A percentile compares a stretch with the other conserved stretches of the same genome.
Evolutionary conservation across 2,797 vertebrate species (phyloP).

Genomic region (Gymnoscopelus braueri): DNA sequence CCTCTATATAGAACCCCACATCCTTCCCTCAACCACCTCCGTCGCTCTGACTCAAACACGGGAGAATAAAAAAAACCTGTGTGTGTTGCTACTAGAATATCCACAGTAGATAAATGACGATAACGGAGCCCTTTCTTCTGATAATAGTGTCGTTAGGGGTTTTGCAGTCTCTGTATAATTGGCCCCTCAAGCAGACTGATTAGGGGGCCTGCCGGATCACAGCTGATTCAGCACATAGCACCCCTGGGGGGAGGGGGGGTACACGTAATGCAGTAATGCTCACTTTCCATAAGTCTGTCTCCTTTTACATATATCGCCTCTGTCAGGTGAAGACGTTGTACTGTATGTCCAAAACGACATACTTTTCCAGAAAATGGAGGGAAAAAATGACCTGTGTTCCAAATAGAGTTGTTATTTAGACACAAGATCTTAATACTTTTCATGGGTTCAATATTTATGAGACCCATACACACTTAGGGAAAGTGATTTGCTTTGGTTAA

Average conservation of each 20-base stretch:
- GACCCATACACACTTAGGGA: too few species aligned
- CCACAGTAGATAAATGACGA: slow-evolving; percentile 45
- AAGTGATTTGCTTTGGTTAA: too few species aligned
- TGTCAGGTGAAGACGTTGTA: background rate
- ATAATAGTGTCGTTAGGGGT: slow-evolving; percentile 66
- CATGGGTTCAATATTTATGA: too few species aligned
- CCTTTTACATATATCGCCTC: background rate
- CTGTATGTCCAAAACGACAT: background rate
- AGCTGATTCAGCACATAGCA: slow-evolving; percentile 34
- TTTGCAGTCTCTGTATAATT: slow-evolving; percentile 59
- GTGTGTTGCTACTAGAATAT: slow-evolving; percentile 32
- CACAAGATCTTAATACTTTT: too few species aligned
- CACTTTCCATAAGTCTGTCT: background rate
- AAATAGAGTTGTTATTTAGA: too few species aligned
- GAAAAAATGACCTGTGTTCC: too few species aligned
- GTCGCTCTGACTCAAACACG: slow-evolving; percentile 20
- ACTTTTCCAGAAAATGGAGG: too few species aligned
- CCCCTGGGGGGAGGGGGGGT: background rate
- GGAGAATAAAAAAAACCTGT: slow-evolving; percentile 7
- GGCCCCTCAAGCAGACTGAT: slow-evolving; percentile 58
- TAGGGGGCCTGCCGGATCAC: slow-evolving; percentile 31
- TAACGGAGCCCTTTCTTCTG: slow-evolving; percentile 54
- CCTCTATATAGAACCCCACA: background rate
- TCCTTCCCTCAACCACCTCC: slow-evolving; percentile 1
- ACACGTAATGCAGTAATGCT: background rate